Conservation (phyloP, 2,888 invertebrate species). For the Troilus luridus region DNA sequence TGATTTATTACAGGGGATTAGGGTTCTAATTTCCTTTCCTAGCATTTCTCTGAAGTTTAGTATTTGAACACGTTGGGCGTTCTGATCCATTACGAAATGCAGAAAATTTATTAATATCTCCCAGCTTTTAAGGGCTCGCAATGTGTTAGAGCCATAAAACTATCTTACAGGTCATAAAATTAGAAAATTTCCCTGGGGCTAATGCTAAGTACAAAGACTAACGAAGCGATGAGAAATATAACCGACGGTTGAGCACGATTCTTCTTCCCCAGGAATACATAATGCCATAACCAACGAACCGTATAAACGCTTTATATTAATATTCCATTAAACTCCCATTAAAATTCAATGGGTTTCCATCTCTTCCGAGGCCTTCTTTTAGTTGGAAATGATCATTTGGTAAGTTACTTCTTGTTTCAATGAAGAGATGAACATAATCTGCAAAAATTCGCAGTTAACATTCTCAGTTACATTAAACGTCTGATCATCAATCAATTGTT, state of each 20-base stretch:
- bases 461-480: neutral
- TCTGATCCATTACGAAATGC: neutral
- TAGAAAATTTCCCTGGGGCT: neutral
- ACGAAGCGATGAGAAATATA: constrained; percentile 36
- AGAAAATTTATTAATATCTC: neutral
- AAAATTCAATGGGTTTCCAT: constrained; percentile 8
- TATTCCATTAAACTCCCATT: constrained; percentile 38
- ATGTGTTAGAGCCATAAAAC: constrained; percentile 2
- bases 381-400: neutral
- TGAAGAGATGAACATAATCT: neutral
- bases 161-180: constrained; percentile 25
- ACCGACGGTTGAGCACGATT: neutral
- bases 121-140: neutral
- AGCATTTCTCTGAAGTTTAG: neutral
- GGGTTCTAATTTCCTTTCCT: too few species aligned
- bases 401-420: neutral
- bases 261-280: constrained; percentile 22
- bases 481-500: neutral
- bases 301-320: constrained; percentile 40
- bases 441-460: neutral
- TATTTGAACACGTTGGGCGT: neutral
- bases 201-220: constrained; percentile 22
- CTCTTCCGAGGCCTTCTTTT: constrained; percentile 8
- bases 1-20: too few species aligned
- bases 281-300: constrained; percentile 34